Percentiles rank a stretch among this genome's conserved stretches.
Conservation (phyloP, 2,888 invertebrate species). For the Aphodius granarius region DNA sequence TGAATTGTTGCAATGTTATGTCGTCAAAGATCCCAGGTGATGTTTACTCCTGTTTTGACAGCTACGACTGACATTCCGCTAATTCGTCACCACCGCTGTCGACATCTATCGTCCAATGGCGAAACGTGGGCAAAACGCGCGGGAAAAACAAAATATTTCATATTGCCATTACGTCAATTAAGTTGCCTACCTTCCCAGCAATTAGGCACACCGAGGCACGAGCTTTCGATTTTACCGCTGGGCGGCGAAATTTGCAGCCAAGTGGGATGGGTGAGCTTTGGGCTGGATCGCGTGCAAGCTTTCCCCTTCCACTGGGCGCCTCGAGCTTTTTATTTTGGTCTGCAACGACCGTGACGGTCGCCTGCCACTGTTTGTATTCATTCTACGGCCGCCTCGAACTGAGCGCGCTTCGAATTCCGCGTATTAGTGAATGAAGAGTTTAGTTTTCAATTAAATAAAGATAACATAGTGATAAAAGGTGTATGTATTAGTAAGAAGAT, state of each 20-base stretch:
- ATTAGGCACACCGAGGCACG: background rate
- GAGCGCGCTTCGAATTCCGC: background rate
- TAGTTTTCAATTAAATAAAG: background rate
- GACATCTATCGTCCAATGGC: background rate
- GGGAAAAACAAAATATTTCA: background rate
- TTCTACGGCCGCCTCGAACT: background rate
- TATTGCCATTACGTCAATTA: background rate
- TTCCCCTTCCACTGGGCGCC: background rate
- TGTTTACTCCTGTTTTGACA: slow-evolving; percentile 11
- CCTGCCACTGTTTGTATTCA: background rate
- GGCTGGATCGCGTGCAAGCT: background rate
- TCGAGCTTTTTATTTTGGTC: background rate
- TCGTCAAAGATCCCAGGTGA: slow-evolving; percentile 7
- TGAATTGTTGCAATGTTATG: background rate
- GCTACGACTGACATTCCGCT: slow-evolving; percentile 2
- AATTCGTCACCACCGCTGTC: background rate
- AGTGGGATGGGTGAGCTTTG: background rate
- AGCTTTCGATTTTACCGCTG: background rate
- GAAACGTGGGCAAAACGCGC: background rate
- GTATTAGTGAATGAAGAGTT: background rate
- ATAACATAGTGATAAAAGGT: background rate
- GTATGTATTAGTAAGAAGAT: background rate
- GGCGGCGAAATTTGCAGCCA: background rate
- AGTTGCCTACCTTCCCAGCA: background rate
- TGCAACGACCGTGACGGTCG: background rate